These are phyloP conservation scores for Charadrius vociferus DNA, from an alignment of 2,113 vertebrate genomes.

Conservation along the genomic window DNA sequence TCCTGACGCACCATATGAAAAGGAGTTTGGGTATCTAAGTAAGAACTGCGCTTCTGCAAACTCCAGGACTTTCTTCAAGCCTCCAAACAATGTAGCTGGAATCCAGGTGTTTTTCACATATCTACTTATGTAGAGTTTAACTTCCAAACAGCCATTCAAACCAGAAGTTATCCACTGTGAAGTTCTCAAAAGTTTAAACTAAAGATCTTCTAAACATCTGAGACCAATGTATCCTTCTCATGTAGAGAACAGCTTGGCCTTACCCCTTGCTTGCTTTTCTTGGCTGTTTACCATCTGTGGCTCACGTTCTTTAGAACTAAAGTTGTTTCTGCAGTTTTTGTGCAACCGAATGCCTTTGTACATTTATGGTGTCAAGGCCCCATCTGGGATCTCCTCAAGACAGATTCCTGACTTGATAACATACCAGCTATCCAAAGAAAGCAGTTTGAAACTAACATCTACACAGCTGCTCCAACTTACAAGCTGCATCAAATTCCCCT, in stretches of 20 bases:
- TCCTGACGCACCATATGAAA: not conserved
- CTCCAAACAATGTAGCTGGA: not conserved
- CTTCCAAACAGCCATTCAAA: not conserved
- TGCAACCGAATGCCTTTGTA: constrained; percentile 56
- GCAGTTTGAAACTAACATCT: constrained; percentile 24
- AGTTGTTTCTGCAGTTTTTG: constrained; percentile 58
- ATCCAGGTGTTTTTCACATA: not conserved
- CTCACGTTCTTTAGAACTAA: constrained; percentile 34
- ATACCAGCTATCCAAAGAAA: constrained; percentile 61
- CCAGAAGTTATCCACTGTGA: not conserved
- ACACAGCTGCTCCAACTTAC: constrained; percentile 53
- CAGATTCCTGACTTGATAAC: constrained; percentile 62
- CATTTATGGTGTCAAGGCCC: constrained; percentile 64
- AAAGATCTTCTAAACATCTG: constrained; percentile 23
- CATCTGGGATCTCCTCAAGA: constrained; percentile 58
- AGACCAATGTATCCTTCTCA: not conserved
- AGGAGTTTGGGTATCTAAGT: accelerated
- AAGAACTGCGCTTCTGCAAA: not conserved
- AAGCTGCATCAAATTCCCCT: constrained; percentile 42
- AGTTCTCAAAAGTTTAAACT: not conserved
- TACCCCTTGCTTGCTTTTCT: constrained; percentile 59
- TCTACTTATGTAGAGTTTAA: not conserved
- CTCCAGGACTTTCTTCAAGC: not conserved
- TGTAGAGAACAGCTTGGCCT: not conserved
- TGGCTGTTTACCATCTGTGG: constrained; percentile 35